These are phyloP conservation scores for Leptinotarsa lineolata DNA, from an alignment of 1,140 invertebrate species.

Conservation along the genomic window DNA sequence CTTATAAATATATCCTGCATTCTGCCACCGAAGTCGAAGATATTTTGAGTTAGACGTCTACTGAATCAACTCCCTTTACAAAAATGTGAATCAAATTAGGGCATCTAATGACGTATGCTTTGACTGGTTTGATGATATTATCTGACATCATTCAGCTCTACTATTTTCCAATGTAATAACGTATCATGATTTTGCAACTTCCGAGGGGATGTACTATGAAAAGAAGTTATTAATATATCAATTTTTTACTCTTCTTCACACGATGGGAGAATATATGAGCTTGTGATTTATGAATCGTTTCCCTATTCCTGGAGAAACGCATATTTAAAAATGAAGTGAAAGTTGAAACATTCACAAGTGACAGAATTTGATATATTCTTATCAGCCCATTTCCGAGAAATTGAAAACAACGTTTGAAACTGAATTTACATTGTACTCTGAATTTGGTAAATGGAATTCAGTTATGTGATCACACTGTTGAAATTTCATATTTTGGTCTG, in stretches of 20 bases:
- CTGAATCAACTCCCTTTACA: too few relatives aligned
- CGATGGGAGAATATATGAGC: neutral
- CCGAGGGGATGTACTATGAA: neutral
- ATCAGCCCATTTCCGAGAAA: neutral
- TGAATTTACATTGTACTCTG: too few relatives aligned
- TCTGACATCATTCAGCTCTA: neutral
- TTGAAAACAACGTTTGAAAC: neutral
- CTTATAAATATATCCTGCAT: too few relatives aligned
- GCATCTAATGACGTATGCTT: too few relatives aligned
- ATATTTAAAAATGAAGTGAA: neutral
- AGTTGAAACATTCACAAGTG: neutral
- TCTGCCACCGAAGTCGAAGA: too few relatives aligned
- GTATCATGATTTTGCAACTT: neutral
- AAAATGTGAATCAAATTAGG: too few relatives aligned
- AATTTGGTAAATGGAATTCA: too few relatives aligned
- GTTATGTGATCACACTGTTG: too few relatives aligned
- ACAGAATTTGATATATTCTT: neutral
- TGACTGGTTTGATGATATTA: too few relatives aligned
- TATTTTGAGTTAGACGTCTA: too few relatives aligned
- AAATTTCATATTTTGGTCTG: too few relatives aligned
- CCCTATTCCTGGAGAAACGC: neutral
- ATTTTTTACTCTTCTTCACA: conserved; percentile 1
- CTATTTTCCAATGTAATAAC: neutral
- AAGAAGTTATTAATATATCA: conserved; percentile 2
- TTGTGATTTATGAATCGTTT: neutral